Conservation (phyloP, 2,113 vertebrate species). For the Cottus gobio region DNA sequence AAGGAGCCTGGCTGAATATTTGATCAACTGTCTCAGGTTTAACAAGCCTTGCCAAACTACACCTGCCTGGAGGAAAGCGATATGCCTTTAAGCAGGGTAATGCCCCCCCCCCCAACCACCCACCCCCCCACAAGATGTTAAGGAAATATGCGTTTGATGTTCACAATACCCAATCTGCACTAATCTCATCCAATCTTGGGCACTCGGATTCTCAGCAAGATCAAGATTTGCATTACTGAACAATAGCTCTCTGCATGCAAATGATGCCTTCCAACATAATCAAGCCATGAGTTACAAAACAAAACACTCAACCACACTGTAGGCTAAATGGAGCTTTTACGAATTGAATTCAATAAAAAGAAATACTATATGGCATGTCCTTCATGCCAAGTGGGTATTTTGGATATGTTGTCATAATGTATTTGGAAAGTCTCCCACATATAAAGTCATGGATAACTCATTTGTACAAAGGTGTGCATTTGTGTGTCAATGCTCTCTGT, state of each 20-base stretch:
- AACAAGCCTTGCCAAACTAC: conserved; percentile 76
- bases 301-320: conserved; percentile 29
- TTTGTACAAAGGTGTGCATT: conserved; percentile 19
- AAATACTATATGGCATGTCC: conserved; percentile 23
- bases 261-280: conserved; percentile 26
- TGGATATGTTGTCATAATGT: conserved; percentile 40
- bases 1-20: conserved; percentile 75
- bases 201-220: conserved; percentile 41
- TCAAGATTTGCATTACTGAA: conserved; percentile 58
- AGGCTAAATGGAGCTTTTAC: conserved; percentile 30
- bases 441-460: conserved; percentile 30
- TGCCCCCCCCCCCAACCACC: conserved; percentile 45
- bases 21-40: conserved; percentile 77
- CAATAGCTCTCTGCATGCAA: conserved; percentile 48
- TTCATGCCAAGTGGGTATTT: conserved; percentile 23
- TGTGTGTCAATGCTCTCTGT: background rate
- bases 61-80: conserved; percentile 74
- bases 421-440: conserved; percentile 22
- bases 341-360: conserved; percentile 36
- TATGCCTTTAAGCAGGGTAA: conserved; percentile 68
- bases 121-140: conserved; percentile 54
- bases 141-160: conserved; percentile 70
- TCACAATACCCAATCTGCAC: conserved; percentile 57
- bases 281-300: conserved; percentile 51
- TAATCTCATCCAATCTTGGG: conserved; percentile 50